phyloP scores from a whole-genome alignment of 2,113 vertebrate genomes.

The Neolamprologus variostigma region DNA sequence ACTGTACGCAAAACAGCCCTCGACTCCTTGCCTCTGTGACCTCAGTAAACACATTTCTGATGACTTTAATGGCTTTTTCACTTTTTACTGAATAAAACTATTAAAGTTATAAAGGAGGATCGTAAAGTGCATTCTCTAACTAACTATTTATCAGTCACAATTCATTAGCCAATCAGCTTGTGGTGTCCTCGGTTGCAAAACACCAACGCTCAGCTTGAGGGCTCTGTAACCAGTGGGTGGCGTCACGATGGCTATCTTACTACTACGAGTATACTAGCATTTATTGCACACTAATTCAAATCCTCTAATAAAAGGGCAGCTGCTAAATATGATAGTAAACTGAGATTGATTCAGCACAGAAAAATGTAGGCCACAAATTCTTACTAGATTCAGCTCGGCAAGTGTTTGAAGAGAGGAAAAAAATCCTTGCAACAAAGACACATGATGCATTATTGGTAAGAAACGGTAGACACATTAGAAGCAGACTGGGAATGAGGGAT shows the following conservation, averaged over 20 bases:
- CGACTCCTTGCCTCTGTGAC: not conserved
- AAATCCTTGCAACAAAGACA: not conserved
- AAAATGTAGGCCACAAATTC: not conserved
- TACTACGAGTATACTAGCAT: not conserved
- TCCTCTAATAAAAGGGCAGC: not conserved
- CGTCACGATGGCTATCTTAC: not conserved
- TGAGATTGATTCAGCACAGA: not conserved
- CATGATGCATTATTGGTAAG: not conserved
- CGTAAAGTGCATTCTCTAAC: not conserved
- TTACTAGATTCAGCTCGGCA: not conserved
- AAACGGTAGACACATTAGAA: not conserved
- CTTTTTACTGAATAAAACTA: not conserved
- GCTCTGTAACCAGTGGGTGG: not conserved
- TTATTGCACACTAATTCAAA: not conserved
- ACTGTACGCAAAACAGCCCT: not conserved
- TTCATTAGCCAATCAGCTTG: not conserved
- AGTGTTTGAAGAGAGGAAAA: not conserved
- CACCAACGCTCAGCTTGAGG: not conserved
- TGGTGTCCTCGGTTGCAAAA: not conserved
- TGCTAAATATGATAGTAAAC: not conserved
- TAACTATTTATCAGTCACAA: not conserved
- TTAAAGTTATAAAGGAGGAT: not conserved
- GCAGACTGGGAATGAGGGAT: not conserved
- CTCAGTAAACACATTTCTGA: not conserved
- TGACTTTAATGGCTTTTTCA: fast-evolving